Evolutionary conservation across 2,113 vertebrate genomes (phyloP), one percentile per base, ranked within the genome.

Genomic region (Pholis gunnellus): DNA sequence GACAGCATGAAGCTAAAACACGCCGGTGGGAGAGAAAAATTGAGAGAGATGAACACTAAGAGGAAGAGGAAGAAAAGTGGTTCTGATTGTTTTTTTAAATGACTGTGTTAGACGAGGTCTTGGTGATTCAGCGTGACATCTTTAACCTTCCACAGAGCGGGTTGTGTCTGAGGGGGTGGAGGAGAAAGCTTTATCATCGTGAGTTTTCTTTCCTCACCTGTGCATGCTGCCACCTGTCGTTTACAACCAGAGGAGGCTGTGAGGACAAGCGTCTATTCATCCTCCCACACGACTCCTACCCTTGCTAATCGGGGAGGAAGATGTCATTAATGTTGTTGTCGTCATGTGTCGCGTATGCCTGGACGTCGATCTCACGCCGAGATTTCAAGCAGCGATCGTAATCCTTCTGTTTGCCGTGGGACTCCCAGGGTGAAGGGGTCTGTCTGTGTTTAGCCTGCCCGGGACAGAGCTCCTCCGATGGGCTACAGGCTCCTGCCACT

Each of bases 361-460:
- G 29, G 59, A 50, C 18, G 72, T 70, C 80, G 81, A 50, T 85
- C 42, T 60, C 80, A 72, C 1, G 27, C 60, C 65, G 83, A 52
- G 77, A 6, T 84, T 75, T 78, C 69, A 78, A 88, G 82, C 79
- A 38, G 63, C 25, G 67, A 44, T 76, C 27, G 31, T 76, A 75
- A 85, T 72, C 84, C 81, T 10, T 44, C 46, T 83, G 81, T 79
- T 78, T 27, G 65, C 66, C 3, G 46, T 10, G 7, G 25, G 73
- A 72, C 52, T 88, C 75, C 81, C 40, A 44, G 52, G 71, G 79
- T 60, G 81, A 82, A 60, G 11, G 73, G 78, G 76, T 84, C 71
- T 88, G 88, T 85, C 64, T 70, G 78, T 81, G 66, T 78, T 91
- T 75, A 88, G 66, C 60, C 46, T 67, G 64, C 72, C 78, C 82